Evolutionary conservation across 2,797 vertebrate genomes (phyloP).

Genomic region (Tenualosa ilisha): DNA sequence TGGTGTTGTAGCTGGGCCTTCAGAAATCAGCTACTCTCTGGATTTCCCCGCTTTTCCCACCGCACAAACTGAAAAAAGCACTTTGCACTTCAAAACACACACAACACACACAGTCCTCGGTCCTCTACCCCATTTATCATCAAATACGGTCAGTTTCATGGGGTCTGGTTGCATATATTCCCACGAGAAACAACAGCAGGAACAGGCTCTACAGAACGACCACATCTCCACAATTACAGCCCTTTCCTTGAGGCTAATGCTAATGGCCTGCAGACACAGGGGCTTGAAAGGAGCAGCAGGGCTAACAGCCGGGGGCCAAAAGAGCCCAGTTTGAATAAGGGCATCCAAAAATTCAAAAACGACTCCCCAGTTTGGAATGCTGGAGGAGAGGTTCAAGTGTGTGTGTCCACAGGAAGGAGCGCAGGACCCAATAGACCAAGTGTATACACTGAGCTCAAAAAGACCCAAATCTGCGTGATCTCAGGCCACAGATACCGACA

Average conservation of each 20-base stretch:
- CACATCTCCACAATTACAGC: slow-evolving; percentile 9
- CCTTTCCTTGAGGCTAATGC: neutral
- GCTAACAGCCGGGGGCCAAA: neutral
- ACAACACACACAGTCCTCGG: neutral
- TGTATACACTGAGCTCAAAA: neutral
- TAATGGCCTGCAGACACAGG: slow-evolving; percentile 5
- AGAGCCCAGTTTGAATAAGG: neutral
- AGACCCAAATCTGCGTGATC: neutral
- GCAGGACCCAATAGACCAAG: neutral
- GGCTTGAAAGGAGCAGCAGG: neutral
- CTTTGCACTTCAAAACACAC: neutral
- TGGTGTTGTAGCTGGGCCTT: no score
- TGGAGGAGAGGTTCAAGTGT: neutral
- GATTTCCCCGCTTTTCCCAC: neutral
- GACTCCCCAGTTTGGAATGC: neutral
- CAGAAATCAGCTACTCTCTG: neutral
- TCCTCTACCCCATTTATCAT: neutral
- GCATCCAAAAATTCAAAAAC: neutral
- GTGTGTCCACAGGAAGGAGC: neutral
- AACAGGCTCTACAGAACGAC: neutral
- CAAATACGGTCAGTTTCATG: neutral
- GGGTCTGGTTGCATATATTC: neutral
- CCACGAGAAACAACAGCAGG: slow-evolving; percentile 17
- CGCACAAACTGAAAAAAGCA: neutral
- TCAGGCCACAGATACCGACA: neutral